phyloP scores from a whole-genome alignment of 2,888 invertebrate species.

The Adelphocoris suturalis region DNA sequence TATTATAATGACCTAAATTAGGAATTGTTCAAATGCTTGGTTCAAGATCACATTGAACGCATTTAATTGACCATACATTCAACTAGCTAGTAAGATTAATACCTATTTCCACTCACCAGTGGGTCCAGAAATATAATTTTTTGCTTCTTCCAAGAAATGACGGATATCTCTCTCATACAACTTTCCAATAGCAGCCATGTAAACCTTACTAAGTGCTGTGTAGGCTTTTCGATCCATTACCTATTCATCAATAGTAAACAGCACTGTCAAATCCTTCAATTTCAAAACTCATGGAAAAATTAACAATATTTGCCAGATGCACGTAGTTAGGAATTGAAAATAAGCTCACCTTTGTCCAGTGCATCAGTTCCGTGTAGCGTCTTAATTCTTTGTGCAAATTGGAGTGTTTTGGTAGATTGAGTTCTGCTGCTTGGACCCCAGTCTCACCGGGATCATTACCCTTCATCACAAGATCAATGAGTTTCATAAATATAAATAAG shows the following conservation, averaged over 20 bases:
- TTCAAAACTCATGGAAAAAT: no score
- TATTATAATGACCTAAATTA: no score
- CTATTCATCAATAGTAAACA: constrained; percentile 34
- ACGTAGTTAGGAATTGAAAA: no score
- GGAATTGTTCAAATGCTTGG: no score
- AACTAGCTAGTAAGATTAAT: no score
- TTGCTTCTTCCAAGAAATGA: constrained; percentile 88
- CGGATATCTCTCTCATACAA: constrained; percentile 92
- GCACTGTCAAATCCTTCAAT: no score
- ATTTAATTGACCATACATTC: no score
- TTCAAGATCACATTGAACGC: no score
- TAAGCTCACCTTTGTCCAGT: constrained; percentile 85
- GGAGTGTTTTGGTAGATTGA: constrained; percentile 87
- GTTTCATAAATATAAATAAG: neutral
- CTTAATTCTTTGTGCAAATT: constrained; percentile 91
- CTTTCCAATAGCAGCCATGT: constrained; percentile 90
- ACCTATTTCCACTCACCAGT: constrained; percentile 71
- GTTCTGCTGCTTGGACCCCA: constrained; percentile 79
- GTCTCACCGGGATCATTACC: constrained; percentile 86
- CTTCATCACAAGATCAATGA: constrained; percentile 77
- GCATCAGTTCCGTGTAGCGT: constrained; percentile 94
- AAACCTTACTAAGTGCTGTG: constrained; percentile 88
- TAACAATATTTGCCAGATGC: no score
- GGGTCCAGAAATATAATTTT: constrained; percentile 80
- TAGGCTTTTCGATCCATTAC: constrained; percentile 91